A percentile compares a stretch with the other conserved stretches of the same genome.
These are phyloP conservation scores for Drosophila buzzatii DNA, from an alignment of 2,888 invertebrate genomes.

Conservation along the genomic window DNA sequence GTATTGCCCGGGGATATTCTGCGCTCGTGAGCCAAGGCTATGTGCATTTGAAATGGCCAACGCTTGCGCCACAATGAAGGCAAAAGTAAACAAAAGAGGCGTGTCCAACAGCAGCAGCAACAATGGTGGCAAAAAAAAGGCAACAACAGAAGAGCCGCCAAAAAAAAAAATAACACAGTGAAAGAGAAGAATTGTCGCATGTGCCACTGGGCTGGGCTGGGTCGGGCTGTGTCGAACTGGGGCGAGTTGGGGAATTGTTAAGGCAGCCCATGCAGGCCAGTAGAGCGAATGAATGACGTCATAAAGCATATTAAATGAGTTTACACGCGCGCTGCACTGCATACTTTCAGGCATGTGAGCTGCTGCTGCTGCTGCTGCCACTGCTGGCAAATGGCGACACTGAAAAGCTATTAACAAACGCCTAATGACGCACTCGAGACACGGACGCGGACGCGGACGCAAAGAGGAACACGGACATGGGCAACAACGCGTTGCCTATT, in stretches of 20 bases:
- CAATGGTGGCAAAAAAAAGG: conserved; percentile 29
- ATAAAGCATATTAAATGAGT: conserved; percentile 78
- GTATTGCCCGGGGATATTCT: conserved; percentile 32
- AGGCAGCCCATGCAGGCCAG: conserved; percentile 27
- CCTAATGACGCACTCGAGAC: conserved; percentile 76
- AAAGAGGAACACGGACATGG: neutral
- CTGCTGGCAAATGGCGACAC: conserved; percentile 62
- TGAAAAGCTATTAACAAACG: conserved; percentile 82
- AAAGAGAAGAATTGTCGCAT: conserved; percentile 45
- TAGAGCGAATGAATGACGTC: conserved; percentile 68
- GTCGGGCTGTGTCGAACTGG: conserved; percentile 4
- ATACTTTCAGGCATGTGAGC: conserved; percentile 53
- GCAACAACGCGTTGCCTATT: neutral
- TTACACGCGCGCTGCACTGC: conserved; percentile 54
- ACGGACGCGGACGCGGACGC: conserved; percentile 6
- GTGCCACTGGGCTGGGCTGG: conserved; percentile 17
- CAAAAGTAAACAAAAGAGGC: conserved; percentile 64
- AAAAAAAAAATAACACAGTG: conserved; percentile 15
- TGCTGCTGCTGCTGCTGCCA: conserved; percentile 14
- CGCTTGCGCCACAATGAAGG: conserved; percentile 61
- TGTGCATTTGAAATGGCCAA: conserved; percentile 74
- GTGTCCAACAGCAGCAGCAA: conserved; percentile 47
- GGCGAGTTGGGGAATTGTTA: conserved; percentile 43
- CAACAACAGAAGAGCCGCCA: conserved; percentile 29
- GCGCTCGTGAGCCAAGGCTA: conserved; percentile 59